phyloP scores from a whole-genome alignment of 2,113 vertebrate species.

The Oncorhynchus gorbuscha region DNA sequence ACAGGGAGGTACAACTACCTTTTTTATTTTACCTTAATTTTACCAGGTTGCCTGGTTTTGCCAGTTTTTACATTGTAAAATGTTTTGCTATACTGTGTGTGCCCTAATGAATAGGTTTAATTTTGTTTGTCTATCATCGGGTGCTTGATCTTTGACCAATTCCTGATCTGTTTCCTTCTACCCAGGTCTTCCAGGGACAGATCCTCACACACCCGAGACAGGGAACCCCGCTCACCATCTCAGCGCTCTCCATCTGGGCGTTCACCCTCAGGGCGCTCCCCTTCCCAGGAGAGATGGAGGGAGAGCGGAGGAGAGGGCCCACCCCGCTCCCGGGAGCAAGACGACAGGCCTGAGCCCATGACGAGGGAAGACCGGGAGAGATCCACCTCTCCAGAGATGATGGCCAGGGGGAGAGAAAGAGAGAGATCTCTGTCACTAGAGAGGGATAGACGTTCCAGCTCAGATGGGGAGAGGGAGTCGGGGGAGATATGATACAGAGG shows the following conservation, averaged over 20 bases:
- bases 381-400: conserved; percentile 60
- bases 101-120: not conserved
- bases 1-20: too few relatives aligned
- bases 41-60: too few relatives aligned
- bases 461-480: conserved; percentile 73
- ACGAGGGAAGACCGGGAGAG: conserved; percentile 44
- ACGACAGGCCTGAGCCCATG: conserved; percentile 43
- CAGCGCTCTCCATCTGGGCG: conserved; percentile 21
- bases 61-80: too few relatives aligned
- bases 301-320: conserved; percentile 51
- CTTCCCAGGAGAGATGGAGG: conserved; percentile 56
- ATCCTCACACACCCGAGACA: conserved; percentile 64
- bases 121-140: not conserved
- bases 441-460: conserved; percentile 74
- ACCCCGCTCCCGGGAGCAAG: conserved; percentile 27
- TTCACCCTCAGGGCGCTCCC: conserved; percentile 34
- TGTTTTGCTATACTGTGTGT: too few relatives aligned
- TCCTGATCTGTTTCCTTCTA: not conserved
- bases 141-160: not conserved
- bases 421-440: conserved; percentile 71
- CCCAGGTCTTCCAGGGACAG: conserved; percentile 61
- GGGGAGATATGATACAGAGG: conserved; percentile 70
- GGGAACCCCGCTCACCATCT: conserved; percentile 53
- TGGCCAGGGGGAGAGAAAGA: conserved; percentile 55
- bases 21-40: too few relatives aligned